A percentile compares a stretch with the other conserved stretches of the same genome.
Conservation (phyloP, 2,888 invertebrate species). For the Eupithecia subumbrata region DNA sequence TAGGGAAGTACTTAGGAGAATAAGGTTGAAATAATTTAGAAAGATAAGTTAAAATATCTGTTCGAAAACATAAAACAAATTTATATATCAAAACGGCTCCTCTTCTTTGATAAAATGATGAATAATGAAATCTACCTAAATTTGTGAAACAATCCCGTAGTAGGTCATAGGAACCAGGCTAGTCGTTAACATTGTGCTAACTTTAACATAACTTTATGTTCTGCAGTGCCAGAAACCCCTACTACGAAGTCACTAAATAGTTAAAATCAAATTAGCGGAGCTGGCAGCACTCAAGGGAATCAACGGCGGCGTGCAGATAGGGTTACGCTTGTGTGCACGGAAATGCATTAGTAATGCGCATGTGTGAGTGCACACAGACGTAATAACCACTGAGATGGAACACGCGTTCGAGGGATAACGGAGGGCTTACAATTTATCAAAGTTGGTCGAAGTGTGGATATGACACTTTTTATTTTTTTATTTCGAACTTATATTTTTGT, state of each 20-base stretch:
- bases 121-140: not conserved
- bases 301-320: slow-evolving; percentile 33
- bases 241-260: not conserved
- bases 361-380: slow-evolving; percentile 66
- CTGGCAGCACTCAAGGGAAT: slow-evolving; percentile 23
- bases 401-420: slow-evolving; percentile 82
- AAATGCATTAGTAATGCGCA: slow-evolving; percentile 63
- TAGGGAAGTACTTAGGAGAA: too few relatives aligned
- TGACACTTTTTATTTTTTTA: slow-evolving; percentile 29
- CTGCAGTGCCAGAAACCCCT: not conserved
- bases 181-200: not conserved
- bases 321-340: slow-evolving; percentile 47
- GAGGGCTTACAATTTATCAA: slow-evolving; percentile 78
- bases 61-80: too few relatives aligned
- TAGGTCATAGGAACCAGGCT: not conserved
- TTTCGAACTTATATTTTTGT: too few relatives aligned
- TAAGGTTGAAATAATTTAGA: too few relatives aligned
- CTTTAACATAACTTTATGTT: not conserved
- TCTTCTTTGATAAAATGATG: not conserved
- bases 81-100: too few relatives aligned
- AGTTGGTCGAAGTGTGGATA: slow-evolving; percentile 59
- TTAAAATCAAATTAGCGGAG: slow-evolving; percentile 25
- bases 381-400: slow-evolving; percentile 75
- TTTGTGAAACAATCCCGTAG: not conserved
- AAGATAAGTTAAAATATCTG: too few relatives aligned